Conservation (phyloP, 2,888 invertebrate species). For the Ornithoptera priamus region DNA sequence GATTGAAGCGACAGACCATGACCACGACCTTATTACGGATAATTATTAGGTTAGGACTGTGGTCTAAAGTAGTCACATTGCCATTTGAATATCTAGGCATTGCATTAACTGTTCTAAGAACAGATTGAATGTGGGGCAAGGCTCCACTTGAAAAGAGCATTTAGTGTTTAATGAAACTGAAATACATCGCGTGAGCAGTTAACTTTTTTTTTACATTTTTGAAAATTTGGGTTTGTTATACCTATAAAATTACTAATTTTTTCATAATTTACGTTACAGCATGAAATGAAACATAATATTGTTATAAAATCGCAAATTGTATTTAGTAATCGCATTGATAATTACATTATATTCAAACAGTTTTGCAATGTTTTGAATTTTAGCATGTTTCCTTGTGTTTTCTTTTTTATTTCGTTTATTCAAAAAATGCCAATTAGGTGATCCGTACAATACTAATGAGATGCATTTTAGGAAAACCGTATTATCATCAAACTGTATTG, state of each 20-base stretch:
- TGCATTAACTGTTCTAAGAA: slow-evolving; percentile 14
- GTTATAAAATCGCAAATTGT: neutral
- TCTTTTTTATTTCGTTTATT: neutral
- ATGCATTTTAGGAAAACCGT: neutral
- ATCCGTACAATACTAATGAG: neutral
- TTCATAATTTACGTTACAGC: slow-evolving; percentile 19
- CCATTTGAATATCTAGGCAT: slow-evolving; percentile 7
- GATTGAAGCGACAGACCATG: slow-evolving; percentile 13
- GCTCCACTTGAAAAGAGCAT: slow-evolving; percentile 30
- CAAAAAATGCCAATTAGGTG: neutral
- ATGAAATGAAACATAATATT: slow-evolving; percentile 9
- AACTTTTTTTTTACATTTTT: slow-evolving; percentile 48
- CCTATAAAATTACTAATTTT: slow-evolving; percentile 21
- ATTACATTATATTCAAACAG: neutral
- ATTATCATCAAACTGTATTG: neutral
- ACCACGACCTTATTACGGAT: slow-evolving; percentile 16
- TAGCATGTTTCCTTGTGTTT: neutral
- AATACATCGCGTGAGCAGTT: slow-evolving; percentile 48
- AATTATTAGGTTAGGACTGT: slow-evolving; percentile 6
- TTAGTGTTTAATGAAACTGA: slow-evolving; percentile 53
- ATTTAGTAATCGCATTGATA: neutral
- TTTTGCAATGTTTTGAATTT: neutral
- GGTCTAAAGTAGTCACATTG: slow-evolving; percentile 10
- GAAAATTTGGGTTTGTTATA: slow-evolving; percentile 54
- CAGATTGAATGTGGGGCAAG: slow-evolving; percentile 20